These are phyloP conservation scores for Brevimyrus niger DNA, from an alignment of 2,113 vertebrate genomes.

Conservation along the genomic window DNA sequence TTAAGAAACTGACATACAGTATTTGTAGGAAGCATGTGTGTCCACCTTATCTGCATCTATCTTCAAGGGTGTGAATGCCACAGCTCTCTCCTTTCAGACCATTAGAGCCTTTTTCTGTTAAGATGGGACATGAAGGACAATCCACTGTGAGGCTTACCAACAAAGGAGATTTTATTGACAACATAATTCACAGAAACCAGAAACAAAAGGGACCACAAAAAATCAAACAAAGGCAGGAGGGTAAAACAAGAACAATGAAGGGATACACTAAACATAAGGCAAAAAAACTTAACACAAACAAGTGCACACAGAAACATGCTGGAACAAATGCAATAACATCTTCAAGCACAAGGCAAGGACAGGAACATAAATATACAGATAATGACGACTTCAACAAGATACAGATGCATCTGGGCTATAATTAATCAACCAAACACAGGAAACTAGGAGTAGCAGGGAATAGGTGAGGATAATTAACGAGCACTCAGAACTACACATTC, in stretches of 20 bases:
- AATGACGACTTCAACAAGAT: too few relatives aligned
- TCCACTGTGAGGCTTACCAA: neutral
- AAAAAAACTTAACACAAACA: neutral
- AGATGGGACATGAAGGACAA: neutral
- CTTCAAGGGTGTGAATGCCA: neutral
- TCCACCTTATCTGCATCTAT: neutral
- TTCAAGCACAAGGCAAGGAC: neutral
- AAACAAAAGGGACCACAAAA: neutral
- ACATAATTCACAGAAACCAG: neutral
- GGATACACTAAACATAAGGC: neutral
- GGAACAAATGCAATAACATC: neutral
- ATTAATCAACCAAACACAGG: neutral
- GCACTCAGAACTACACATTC: neutral
- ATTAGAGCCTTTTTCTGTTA: neutral
- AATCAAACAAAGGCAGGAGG: neutral
- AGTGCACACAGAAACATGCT: neutral
- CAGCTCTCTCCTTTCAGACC: neutral
- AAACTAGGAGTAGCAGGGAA: neutral
- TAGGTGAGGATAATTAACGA: neutral
- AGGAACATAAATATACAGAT: neutral
- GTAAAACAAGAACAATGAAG: neutral
- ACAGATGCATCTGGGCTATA: neutral
- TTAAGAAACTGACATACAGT: neutral
- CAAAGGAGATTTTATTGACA: neutral
- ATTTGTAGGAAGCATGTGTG: neutral